A percentile compares a stretch with the other conserved stretches of the same genome.
Conservation (phyloP, 2,797 vertebrate species). For the Uromys caudimaculatus region DNA sequence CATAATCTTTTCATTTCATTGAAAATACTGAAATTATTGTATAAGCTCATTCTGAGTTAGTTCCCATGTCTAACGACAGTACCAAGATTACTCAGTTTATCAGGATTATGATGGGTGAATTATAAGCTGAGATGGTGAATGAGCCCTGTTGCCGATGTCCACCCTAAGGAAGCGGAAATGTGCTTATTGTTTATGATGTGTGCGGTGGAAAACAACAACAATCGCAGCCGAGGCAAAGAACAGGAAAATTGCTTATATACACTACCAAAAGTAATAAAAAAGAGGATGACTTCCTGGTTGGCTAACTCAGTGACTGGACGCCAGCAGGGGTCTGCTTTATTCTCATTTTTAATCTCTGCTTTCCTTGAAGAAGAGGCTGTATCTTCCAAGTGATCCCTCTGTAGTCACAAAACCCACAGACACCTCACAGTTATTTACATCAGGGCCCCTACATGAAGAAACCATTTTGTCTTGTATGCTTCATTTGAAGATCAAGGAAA, state of each 20-base stretch:
- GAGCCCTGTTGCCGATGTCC: fast-evolving
- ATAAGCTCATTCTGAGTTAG: not conserved
- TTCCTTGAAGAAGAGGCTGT: not conserved
- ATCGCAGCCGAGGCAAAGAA: not conserved
- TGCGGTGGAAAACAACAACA: not conserved
- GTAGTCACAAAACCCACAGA: not conserved
- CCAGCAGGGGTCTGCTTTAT: not conserved
- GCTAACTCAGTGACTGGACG: not conserved
- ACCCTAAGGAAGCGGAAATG: not conserved
- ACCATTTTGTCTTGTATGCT: not conserved
- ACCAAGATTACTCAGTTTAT: not conserved
- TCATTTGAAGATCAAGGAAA: not conserved
- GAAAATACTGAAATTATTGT: not conserved
- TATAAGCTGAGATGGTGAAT: not conserved
- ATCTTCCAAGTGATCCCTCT: not conserved
- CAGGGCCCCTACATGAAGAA: not conserved
- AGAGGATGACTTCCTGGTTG: not conserved
- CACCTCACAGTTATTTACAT: not conserved
- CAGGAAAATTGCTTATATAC: no score
- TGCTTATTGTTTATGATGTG: not conserved
- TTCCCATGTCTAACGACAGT: not conserved
- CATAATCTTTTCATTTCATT: not conserved
- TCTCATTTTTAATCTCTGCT: not conserved
- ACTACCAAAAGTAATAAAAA: not conserved
- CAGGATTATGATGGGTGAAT: not conserved